These are phyloP conservation scores for Phoebastria nigripes DNA, from an alignment of 2,797 vertebrate species.

Conservation along the genomic window DNA sequence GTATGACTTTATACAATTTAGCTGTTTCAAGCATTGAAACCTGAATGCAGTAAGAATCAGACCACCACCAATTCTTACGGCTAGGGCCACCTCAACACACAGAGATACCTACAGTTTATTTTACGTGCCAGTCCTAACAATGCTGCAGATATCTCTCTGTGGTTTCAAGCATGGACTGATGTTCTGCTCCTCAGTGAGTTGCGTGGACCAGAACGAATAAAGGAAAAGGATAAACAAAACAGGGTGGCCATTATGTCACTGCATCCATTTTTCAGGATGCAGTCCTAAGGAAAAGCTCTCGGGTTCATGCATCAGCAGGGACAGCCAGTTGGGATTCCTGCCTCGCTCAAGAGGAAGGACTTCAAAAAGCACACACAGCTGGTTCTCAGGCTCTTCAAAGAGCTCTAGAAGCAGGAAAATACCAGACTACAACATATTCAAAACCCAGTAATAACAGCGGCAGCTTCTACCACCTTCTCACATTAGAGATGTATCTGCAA, in stretches of 20 bases:
- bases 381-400: constrained; percentile 63
- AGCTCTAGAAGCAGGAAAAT: constrained; percentile 32
- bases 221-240: background rate
- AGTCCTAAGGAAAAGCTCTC: background rate
- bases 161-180: background rate
- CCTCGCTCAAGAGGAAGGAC: background rate
- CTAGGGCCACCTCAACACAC: background rate
- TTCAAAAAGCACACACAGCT: constrained; percentile 30
- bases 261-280: background rate
- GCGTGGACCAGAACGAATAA: background rate
- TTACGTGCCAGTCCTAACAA: background rate
- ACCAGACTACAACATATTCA: constrained; percentile 43
- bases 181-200: background rate
- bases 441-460: constrained; percentile 14
- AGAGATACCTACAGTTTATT: background rate
- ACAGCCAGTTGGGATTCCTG: background rate
- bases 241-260: background rate
- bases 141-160: background rate
- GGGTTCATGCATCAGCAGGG: background rate
- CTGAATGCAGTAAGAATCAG: background rate
- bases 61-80: background rate
- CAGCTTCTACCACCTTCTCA: constrained; percentile 44
- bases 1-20: background rate
- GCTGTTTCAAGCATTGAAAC: background rate
- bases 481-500: constrained; percentile 23